A percentile compares a stretch with the other conserved stretches of the same genome.
Conservation (phyloP, 2,888 invertebrate genomes). For the Melieria omissa region DNA sequence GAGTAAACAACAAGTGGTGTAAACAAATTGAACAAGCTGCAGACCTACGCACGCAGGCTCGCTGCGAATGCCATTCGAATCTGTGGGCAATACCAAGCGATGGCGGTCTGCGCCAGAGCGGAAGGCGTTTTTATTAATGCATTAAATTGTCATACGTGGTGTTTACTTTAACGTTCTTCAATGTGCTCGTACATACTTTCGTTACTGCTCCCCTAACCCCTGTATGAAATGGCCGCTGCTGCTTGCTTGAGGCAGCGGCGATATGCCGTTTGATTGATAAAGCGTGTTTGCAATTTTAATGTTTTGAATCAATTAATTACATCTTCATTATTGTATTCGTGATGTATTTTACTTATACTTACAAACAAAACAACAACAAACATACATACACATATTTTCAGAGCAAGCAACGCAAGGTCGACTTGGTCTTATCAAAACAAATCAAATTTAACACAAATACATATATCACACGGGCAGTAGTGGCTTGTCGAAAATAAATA, state of each 20-base stretch:
- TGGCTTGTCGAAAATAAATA: too few relatives aligned
- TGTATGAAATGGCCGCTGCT: slow-evolving; percentile 5
- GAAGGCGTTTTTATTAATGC: too few relatives aligned
- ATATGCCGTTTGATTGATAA: background rate
- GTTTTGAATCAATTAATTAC: background rate
- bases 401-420: background rate
- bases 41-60: background rate
- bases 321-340: background rate
- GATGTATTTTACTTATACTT: slow-evolving; percentile 4
- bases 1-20: background rate
- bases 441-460: background rate
- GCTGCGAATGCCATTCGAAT: background rate
- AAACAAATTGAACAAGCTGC: slow-evolving; percentile 3
- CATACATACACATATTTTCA: background rate
- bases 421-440: background rate
- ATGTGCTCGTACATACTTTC: too few relatives aligned
- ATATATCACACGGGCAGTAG: background rate
- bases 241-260: background rate
- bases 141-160: background rate
- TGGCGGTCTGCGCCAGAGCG: background rate
- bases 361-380: background rate
- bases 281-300: slow-evolving; percentile 11
- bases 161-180: too few relatives aligned
- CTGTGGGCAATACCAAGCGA: background rate
- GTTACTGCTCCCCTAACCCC: too few relatives aligned